A percentile compares a stretch with the other conserved stretches of the same genome.
These are phyloP conservation scores for Nephrotoma flavescens DNA, from an alignment of 2,888 invertebrate genomes.

Conservation along the genomic window DNA sequence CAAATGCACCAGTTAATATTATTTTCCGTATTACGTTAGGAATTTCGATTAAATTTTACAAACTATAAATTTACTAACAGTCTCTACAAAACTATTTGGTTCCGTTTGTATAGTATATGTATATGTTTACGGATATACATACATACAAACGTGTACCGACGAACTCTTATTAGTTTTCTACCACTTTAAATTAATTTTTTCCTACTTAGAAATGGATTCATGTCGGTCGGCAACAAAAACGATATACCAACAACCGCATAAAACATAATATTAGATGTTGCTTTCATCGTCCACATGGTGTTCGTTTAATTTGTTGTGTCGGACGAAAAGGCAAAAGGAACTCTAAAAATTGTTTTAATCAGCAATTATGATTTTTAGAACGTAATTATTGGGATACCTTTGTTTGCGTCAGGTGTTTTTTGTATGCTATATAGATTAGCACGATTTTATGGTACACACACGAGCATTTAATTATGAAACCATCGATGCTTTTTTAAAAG, in stretches of 20 bases:
- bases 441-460: background rate
- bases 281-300: background rate
- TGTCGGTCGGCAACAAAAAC: background rate
- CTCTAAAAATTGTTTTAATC: background rate
- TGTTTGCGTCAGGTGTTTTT: background rate
- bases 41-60: background rate
- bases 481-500: background rate
- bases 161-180: background rate
- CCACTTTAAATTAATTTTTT: background rate
- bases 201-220: background rate
- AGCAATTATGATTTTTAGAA: background rate
- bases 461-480: background rate
- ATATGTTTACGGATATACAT: background rate
- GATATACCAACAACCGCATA: background rate
- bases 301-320: background rate
- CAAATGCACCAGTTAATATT: background rate
- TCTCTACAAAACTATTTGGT: background rate
- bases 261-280: background rate
- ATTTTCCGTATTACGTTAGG: background rate
- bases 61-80: background rate
- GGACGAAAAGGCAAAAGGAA: background rate
- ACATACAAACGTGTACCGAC: too few relatives aligned
- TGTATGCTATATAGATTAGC: background rate
- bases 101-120: background rate
- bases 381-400: background rate